A percentile compares a stretch with the other conserved stretches of the same genome.
Evolutionary conservation across 2,113 vertebrate species (phyloP).

Genomic region (Cisticola juncidis): DNA sequence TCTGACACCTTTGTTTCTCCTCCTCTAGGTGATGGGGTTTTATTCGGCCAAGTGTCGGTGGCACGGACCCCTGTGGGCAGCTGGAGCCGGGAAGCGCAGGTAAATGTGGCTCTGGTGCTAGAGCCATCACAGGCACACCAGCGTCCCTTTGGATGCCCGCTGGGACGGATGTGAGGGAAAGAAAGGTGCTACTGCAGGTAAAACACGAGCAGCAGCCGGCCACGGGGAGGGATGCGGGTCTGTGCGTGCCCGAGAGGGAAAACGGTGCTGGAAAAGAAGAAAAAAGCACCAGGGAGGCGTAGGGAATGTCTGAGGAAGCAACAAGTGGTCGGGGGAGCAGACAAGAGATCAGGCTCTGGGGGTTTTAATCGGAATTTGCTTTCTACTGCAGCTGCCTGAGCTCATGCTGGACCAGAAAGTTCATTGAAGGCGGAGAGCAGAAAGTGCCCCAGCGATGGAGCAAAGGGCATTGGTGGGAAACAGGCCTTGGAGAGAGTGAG

Average conservation of each 20-base stretch:
- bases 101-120: not conserved
- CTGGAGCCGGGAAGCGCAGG: not conserved
- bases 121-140: not conserved
- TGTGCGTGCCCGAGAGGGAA: not conserved
- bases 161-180: not conserved
- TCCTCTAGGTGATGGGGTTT: too few relatives aligned
- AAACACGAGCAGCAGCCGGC: not conserved
- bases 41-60: accelerated
- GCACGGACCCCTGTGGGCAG: not conserved
- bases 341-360: not conserved
- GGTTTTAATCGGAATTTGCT: not conserved
- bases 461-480: not conserved
- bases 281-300: accelerated
- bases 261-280: not conserved
- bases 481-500: accelerated
- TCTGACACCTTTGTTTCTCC: accelerated
- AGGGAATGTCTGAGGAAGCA: not conserved
- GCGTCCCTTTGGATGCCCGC: accelerated
- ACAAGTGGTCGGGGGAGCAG: too few relatives aligned
- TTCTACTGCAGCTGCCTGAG: not conserved
- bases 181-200: not conserved
- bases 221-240: not conserved
- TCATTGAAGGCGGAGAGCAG: accelerated
- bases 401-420: accelerated
- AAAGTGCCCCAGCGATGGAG: not conserved